Percentiles rank a stretch among this genome's conserved stretches.
phyloP scores from a whole-genome alignment of 2,888 invertebrate genomes.

The Drosophila meridiana region DNA sequence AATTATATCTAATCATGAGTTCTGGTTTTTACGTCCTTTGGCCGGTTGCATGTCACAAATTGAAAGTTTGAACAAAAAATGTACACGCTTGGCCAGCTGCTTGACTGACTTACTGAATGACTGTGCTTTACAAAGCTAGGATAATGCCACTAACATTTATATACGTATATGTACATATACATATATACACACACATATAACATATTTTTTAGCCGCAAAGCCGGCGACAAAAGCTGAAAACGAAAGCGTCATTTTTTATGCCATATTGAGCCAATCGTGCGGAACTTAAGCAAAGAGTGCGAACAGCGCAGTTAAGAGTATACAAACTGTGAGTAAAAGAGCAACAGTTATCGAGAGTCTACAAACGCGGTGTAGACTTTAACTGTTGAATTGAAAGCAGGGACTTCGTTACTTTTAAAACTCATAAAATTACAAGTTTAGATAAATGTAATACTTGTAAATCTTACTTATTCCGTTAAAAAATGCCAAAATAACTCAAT shows the following conservation, averaged over 20 bases:
- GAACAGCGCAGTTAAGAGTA: conserved; percentile 21
- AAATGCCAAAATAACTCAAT: background rate
- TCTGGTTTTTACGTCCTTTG: background rate
- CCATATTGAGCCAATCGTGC: conserved; percentile 11
- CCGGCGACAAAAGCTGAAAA: conserved; percentile 72
- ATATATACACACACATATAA: conserved; percentile 4
- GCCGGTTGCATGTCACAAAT: conserved; percentile 14
- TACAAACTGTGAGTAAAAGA: conserved; percentile 10
- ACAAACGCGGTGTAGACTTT: conserved; percentile 62
- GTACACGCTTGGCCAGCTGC: conserved; percentile 30
- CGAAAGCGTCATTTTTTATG: conserved; percentile 75
- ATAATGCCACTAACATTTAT: conserved; percentile 33
- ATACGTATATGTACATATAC: background rate
- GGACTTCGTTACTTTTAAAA: too few relatives aligned
- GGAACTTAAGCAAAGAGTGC: conserved; percentile 13
- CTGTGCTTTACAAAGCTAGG: conserved; percentile 33
- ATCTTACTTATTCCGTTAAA: fast-evolving
- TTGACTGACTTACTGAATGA: conserved; percentile 37
- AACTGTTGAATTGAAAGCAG: conserved; percentile 73
- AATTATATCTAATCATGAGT: conserved; percentile 28
- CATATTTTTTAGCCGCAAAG: conserved; percentile 19
- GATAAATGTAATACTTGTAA: background rate
- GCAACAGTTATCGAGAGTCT: conserved; percentile 33
- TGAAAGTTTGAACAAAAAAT: conserved; percentile 32
- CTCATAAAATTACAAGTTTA: background rate